Evolutionary conservation across 2,888 invertebrate genomes (phyloP).

Genomic region (Drosophila neonasuta): DNA sequence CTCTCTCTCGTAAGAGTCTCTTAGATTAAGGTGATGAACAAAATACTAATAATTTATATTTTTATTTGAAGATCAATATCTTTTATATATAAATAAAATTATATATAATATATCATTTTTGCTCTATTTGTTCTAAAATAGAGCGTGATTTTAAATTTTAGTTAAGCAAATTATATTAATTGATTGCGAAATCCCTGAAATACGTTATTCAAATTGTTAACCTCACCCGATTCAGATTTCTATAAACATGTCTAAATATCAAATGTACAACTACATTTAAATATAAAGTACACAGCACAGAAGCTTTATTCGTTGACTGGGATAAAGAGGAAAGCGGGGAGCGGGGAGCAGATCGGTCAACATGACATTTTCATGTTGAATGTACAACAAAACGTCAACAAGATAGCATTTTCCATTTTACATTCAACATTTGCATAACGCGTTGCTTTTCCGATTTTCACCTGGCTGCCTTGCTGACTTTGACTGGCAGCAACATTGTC

Average conservation of each 20-base stretch:
- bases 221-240: conserved; percentile 10
- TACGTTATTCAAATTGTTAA: not conserved
- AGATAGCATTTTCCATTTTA: conserved; percentile 56
- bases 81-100: too few species aligned
- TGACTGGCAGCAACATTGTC: conserved; percentile 55
- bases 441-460: conserved; percentile 60
- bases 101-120: too few species aligned
- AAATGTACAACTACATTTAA: conserved; percentile 5
- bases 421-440: conserved; percentile 66
- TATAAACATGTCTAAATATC: not conserved
- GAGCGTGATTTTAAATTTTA: too few species aligned
- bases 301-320: not conserved
- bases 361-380: conserved; percentile 34
- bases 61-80: too few species aligned
- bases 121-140: too few species aligned
- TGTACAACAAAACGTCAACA: conserved; percentile 55
- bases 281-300: not conserved
- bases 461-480: conserved; percentile 59
- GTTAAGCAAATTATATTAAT: too few species aligned
- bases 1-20: too few species aligned
- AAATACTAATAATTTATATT: too few species aligned
- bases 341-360: conserved; percentile 14
- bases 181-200: too few species aligned
- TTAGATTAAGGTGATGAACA: too few species aligned
- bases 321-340: not conserved